Evolutionary conservation across 2,888 invertebrate genomes (phyloP), one percentile per base, ranked within the genome.

Genomic region (Amphiduros pacificus): DNA sequence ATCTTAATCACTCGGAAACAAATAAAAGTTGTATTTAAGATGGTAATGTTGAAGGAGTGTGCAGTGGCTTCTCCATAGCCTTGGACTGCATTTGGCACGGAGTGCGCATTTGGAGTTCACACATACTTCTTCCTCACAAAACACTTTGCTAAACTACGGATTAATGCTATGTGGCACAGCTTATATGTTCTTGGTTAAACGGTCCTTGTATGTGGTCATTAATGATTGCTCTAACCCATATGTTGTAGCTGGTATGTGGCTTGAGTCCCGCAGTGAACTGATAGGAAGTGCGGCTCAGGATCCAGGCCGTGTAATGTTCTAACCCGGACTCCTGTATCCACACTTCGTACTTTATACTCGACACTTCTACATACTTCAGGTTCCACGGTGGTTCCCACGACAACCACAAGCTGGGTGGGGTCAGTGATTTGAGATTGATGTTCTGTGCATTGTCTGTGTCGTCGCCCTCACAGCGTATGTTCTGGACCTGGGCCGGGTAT

Each of bases 341-440:
- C 27, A 78, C 66, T 59, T 75, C 74, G 66, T 76, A 78, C 6
- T 67, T 58, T n/a, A 75, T 28, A 6, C 49, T 56, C 17, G 44
- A 26, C 57, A 49, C 60, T 11, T 49, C 48, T n/a, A 73, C 50
- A 60, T 64, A 71, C 11, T 65, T 51, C 1, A 72, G n/a, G 56
- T 75, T 77, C 74, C 76, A 74, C 1, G 78, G 76, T n/a, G 59
- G 62, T 17, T 62, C 58, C 76, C 77, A 79, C 6, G 62, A 50
- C 9, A 78, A 26, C 20, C 22, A 22, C 28, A 74, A 31, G 27
- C 50, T 31, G 26, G 59, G 49, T 29, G 54, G 32, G 28, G 32
- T 50, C 28, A 58, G 26, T 31, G 49, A 32, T 4, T 27, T 22
- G 5, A 27, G 9, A n/a, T 48, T 32, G 24, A 58, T 22, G 17